Base-by-base conservation (phyloP, 2,888 invertebrate species). In the Omphaloscelis lunosa region DNA sequence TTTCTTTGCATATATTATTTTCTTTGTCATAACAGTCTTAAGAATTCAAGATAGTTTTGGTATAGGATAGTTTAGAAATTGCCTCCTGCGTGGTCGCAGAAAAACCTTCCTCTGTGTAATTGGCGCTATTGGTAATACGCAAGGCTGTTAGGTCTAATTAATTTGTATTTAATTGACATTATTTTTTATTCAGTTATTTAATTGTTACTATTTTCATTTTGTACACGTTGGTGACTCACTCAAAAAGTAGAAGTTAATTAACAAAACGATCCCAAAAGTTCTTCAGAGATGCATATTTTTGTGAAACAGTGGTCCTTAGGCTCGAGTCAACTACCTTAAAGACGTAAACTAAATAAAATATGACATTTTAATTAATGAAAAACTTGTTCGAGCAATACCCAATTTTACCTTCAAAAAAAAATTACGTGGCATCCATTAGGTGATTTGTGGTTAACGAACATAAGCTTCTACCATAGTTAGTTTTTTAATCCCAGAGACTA, bases 1-100 rank as follows among this genome's bases (percentile, higher is more conserved):
- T 83, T 85, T 85, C 78, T 78, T 83, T 83, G 83, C 78, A 85
- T 82, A 83, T 67, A 83, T 83, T 83, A 83, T 80, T n/a, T n/a
- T n/a, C 80, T 79, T 73, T 45, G 68, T 66, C 62, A 11, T 53
- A 65, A 23, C n/a, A 2, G 53, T 53, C 53, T 17, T 56, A 48
- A 8, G 9, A 34, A 58, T 61, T 59, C 27, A 48, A n/a, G 27
- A 69, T 77, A 77, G 79, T 77, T 80, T 82, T 58, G 51, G 48
- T 39, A 51, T 23, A 8, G 11, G 12, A 39, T 41, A 41, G 27
- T 74, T 41, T 12, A 15, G 51, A 51, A 45, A 27, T 27, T 23
- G 2, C 11, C 2, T 27, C 6, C 58, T 15, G 34, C 20, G n/a
- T 41, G n/a, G 8, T 48, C 7, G 17, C 53, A 41, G 51, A 17